Evolutionary conservation across 2,113 vertebrate species (phyloP).

Genomic region (Lophotis ruficrista): DNA sequence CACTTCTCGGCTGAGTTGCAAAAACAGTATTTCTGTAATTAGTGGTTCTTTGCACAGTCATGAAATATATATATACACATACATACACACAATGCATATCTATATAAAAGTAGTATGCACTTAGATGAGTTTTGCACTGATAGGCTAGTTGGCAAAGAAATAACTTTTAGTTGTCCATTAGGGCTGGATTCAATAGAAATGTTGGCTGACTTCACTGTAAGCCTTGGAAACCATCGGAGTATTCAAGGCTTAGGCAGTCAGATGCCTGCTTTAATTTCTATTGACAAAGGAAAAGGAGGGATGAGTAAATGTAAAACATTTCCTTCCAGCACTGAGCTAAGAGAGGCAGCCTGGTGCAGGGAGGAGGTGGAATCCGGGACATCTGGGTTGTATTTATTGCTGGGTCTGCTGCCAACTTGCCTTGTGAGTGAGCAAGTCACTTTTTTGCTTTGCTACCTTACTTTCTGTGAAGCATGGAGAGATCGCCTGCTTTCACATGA

Average conservation of each 20-base stretch:
- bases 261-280: conserved; percentile 63
- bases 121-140: conserved; percentile 19
- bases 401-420: conserved; percentile 12
- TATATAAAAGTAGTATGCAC: neutral
- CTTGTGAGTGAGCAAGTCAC: neutral
- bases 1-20: neutral
- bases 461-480: neutral
- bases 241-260: conserved; percentile 54
- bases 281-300: conserved; percentile 62
- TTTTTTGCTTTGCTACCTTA: neutral
- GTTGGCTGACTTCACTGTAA: conserved; percentile 41
- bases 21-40: neutral
- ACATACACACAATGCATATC: neutral
- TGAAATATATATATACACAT: neutral
- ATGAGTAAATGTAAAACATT: conserved; percentile 65
- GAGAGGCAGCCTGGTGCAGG: conserved; percentile 38
- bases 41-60: neutral
- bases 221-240: conserved; percentile 33
- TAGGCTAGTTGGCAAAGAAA: conserved; percentile 37
- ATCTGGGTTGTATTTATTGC: conserved; percentile 50
- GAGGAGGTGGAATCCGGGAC: conserved; percentile 41
- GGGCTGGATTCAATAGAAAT: conserved; percentile 58
- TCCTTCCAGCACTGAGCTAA: conserved; percentile 59
- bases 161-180: conserved; percentile 23
- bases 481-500: neutral